phyloP scores from a whole-genome alignment of 2,888 invertebrate species.

The Himalopsyche japonica region DNA sequence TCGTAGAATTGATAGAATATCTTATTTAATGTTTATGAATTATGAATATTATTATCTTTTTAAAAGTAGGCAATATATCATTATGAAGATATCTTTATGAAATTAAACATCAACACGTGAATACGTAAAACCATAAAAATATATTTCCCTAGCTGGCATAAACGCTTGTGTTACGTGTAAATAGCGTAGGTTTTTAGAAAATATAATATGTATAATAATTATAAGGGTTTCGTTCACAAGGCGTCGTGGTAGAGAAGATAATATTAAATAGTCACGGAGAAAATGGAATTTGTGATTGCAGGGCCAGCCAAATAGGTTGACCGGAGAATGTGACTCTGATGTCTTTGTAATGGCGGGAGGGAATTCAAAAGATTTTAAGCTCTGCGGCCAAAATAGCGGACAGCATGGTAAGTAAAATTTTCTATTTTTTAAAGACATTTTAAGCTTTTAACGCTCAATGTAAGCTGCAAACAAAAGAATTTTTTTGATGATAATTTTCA shows the following conservation, averaged over 20 bases:
- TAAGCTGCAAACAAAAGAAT: not conserved
- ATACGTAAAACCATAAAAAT: too few species aligned
- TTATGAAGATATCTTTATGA: too few species aligned
- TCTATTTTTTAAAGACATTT: not conserved
- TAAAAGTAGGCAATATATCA: too few species aligned
- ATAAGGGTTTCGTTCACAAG: too few species aligned
- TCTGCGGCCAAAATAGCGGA: conserved; percentile 83
- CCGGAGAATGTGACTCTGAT: conserved; percentile 80
- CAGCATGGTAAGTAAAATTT: conserved; percentile 70
- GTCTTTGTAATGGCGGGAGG: conserved; percentile 65
- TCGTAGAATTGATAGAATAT: too few species aligned
- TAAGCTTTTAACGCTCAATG: not conserved
- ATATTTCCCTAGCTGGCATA: too few species aligned
- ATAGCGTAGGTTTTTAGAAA: too few species aligned
- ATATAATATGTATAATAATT: too few species aligned
- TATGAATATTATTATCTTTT: too few species aligned
- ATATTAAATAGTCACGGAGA: not conserved
- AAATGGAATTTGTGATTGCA: conserved; percentile 46
- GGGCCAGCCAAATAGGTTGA: conserved; percentile 81
- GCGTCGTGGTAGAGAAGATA: not conserved
- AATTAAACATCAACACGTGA: too few species aligned
- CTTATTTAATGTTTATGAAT: too few species aligned
- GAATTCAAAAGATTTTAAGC: conserved; percentile 60
- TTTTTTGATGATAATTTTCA: not conserved
- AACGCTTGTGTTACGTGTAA: too few species aligned